These are phyloP conservation scores for Dolomedes plantarius DNA, from an alignment of 2,888 invertebrate species.

Conservation along the genomic window DNA sequence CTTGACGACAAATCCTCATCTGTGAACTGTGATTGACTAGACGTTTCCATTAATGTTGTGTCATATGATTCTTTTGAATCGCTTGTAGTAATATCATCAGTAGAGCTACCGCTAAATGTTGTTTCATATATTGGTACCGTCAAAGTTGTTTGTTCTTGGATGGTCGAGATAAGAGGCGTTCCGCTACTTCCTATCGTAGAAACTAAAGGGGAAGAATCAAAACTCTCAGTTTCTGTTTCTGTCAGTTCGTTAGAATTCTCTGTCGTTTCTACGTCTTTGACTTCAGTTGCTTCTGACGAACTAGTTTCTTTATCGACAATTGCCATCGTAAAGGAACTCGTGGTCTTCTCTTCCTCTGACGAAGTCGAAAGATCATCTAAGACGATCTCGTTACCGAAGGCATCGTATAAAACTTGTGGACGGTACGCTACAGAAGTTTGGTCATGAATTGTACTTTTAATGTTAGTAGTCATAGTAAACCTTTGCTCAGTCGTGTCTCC, in stretches of 20 bases:
- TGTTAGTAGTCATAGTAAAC: conserved; percentile 62
- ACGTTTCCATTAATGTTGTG: neutral
- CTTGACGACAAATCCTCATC: neutral
- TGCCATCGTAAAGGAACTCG: neutral
- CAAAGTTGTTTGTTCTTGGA: neutral
- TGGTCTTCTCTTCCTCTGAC: neutral
- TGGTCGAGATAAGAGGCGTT: neutral
- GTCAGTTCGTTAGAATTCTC: neutral
- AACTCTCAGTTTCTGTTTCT: neutral
- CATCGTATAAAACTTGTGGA: conserved; percentile 52
- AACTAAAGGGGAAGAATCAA: neutral
- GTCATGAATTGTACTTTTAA: neutral
- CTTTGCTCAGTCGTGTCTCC: conserved; percentile 57
- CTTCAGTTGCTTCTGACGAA: neutral
- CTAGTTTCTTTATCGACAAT: neutral
- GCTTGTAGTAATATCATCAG: neutral
- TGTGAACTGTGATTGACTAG: neutral
- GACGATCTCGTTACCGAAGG: conserved; percentile 69
- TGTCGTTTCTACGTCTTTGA: neutral
- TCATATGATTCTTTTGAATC: neutral
- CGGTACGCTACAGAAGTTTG: conserved; percentile 2
- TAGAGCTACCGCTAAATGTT: neutral
- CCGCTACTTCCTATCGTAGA: neutral
- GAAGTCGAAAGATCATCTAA: conserved; percentile 74
- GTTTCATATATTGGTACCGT: neutral